Percentiles rank a stretch among this genome's conserved stretches.
These are phyloP conservation scores for Onychostruthus taczanowskii DNA, from an alignment of 2,113 vertebrate genomes.

Conservation along the genomic window DNA sequence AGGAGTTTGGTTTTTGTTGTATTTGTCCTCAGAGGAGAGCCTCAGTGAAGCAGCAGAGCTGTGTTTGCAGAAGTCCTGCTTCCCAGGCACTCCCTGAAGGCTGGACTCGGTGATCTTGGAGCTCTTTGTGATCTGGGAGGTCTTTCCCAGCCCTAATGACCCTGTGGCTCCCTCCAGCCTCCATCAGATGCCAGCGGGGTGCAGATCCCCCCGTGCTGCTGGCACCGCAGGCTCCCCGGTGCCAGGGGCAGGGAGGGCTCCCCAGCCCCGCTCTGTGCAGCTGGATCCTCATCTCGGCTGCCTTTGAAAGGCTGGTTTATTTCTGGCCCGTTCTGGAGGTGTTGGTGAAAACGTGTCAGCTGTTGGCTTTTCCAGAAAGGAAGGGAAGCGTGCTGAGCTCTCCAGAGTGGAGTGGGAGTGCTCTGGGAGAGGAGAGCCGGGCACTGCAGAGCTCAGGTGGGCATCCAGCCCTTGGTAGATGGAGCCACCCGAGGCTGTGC, in stretches of 20 bases:
- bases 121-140: background rate
- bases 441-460: background rate
- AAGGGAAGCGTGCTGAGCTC: conserved; percentile 15
- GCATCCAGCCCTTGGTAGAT: background rate
- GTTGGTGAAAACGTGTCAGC: conserved; percentile 45
- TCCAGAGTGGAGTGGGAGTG: conserved; percentile 1
- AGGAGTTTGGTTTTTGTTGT: background rate
- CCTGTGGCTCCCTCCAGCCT: background rate
- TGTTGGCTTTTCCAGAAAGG: conserved; percentile 40
- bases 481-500: background rate
- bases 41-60: background rate
- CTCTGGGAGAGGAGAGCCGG: background rate
- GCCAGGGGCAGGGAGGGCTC: background rate
- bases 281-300: conserved; percentile 17
- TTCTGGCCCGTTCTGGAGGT: conserved; percentile 49
- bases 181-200: background rate
- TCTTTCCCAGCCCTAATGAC: background rate
- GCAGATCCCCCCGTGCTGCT: background rate
- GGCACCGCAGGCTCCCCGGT: background rate
- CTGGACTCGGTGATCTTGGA: background rate
- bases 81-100: background rate
- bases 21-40: background rate
- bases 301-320: conserved; percentile 25
- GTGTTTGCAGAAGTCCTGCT: background rate
- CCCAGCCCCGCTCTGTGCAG: background rate